Percentiles rank a stretch among this genome's conserved stretches.
Evolutionary conservation across 23 tunicate species (phyloP).

Genomic region (Ascidia mentula): DNA sequence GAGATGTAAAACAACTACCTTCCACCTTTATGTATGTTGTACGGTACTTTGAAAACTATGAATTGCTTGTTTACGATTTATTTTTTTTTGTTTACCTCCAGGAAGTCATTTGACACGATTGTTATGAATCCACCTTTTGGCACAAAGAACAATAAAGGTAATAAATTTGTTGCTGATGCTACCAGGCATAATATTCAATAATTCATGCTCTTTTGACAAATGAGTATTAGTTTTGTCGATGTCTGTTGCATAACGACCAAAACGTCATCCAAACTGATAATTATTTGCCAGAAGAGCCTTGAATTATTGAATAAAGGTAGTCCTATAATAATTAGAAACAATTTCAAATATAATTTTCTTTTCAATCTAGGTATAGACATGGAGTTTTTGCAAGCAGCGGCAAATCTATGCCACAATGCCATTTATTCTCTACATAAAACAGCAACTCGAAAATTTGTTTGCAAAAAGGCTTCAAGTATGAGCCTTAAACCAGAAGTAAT

Average conservation of each 20-base stretch:
- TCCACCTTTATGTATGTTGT: background rate
- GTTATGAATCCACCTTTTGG: slow-evolving; percentile 70
- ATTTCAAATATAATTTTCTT: background rate
- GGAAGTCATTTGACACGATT: slow-evolving; percentile 18
- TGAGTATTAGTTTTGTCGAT: too few relatives aligned
- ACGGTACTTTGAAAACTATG: background rate
- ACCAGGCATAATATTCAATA: too few relatives aligned
- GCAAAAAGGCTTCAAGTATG: slow-evolving; percentile 57
- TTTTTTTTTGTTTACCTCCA: background rate
- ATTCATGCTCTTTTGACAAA: too few relatives aligned
- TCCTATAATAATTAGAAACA: background rate
- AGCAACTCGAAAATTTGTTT: slow-evolving; percentile 60
- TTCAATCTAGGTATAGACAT: slow-evolving; percentile 54
- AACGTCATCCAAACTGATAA: too few relatives aligned
- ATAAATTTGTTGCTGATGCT: too few relatives aligned
- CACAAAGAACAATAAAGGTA: slow-evolving; percentile 74
- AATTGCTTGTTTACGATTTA: background rate
- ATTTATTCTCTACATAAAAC: slow-evolving; percentile 86
- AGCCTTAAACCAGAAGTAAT: slow-evolving; percentile 32
- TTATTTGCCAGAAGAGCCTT: background rate
- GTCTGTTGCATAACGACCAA: too few relatives aligned
- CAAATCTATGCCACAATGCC: slow-evolving; percentile 45
- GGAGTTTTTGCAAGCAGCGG: slow-evolving; percentile 55
- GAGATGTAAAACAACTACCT: slow-evolving; percentile 17
- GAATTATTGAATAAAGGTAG: background rate